Evolutionary conservation across 2,113 vertebrate genomes (phyloP).

Genomic region (Mustela nigripes): DNA sequence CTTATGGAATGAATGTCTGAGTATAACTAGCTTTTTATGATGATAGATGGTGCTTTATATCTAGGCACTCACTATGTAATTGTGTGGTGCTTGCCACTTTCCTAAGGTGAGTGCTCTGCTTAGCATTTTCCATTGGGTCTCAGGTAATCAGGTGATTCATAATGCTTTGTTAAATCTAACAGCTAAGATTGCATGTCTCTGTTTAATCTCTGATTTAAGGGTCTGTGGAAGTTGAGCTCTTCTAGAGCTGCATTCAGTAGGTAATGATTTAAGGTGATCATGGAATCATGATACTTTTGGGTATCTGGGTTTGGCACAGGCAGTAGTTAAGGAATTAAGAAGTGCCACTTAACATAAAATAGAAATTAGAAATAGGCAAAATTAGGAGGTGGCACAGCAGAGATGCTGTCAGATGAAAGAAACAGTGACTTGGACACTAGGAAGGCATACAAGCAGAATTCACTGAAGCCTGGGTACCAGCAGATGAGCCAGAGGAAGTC

Average conservation of each 20-base stretch:
- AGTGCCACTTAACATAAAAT: neutral
- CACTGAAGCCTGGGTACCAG: too few relatives aligned
- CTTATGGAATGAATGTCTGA: neutral
- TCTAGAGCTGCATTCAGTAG: neutral
- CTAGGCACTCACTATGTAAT: neutral
- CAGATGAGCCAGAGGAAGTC: neutral
- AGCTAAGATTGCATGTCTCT: neutral
- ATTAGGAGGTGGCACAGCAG: neutral
- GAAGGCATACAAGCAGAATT: neutral
- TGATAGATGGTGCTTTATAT: neutral
- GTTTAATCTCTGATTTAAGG: neutral
- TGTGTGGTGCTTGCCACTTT: neutral
- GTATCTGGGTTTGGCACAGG: neutral
- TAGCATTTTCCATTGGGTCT: neutral
- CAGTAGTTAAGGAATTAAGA: conserved; percentile 21
- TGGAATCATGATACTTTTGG: neutral
- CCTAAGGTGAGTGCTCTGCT: neutral
- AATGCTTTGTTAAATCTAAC: neutral
- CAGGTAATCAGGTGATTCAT: neutral
- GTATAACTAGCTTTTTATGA: neutral
- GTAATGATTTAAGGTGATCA: neutral
- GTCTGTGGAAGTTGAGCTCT: neutral
- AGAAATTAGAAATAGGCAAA: conserved; percentile 20
- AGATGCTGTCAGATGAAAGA: neutral
- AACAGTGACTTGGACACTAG: neutral